Conservation (phyloP, 2,888 invertebrate genomes). For the Apotomis capreana region DNA sequence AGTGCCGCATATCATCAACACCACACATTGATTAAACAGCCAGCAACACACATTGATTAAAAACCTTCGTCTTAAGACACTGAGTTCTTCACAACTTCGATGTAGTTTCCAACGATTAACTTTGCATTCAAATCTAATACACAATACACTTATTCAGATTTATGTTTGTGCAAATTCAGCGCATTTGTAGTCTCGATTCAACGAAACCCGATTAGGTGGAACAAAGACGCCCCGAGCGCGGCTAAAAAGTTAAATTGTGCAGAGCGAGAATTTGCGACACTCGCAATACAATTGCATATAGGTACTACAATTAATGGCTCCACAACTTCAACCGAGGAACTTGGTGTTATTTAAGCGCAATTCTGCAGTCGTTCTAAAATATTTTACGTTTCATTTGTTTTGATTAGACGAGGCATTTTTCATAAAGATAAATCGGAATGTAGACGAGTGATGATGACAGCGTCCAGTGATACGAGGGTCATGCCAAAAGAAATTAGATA, state of each 20-base stretch:
- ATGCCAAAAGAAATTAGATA: too few species aligned
- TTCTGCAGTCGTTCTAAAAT: neutral
- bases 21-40: too few species aligned
- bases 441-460: too few species aligned
- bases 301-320: slow-evolving; percentile 22
- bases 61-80: too few species aligned
- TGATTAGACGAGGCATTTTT: too few species aligned
- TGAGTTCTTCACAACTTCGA: too few species aligned
- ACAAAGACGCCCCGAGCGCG: slow-evolving; percentile 59
- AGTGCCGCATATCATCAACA: too few species aligned
- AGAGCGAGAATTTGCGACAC: slow-evolving; percentile 14
- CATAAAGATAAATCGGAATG: too few species aligned
- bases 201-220: slow-evolving; percentile 57
- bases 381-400: too few species aligned
- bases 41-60: too few species aligned
- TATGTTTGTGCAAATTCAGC: neutral
- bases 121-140: neutral
- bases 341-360: slow-evolving; percentile 1
- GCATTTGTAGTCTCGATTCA: slow-evolving; percentile 41
- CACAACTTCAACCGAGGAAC: slow-evolving; percentile 10
- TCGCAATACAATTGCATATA: slow-evolving; percentile 49
- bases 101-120: too few species aligned
- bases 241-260: slow-evolving; percentile 71
- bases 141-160: neutral
- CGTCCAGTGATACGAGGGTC: too few species aligned